phyloP scores from a whole-genome alignment of 2,888 invertebrate species.

The Ochropacha duplaris region DNA sequence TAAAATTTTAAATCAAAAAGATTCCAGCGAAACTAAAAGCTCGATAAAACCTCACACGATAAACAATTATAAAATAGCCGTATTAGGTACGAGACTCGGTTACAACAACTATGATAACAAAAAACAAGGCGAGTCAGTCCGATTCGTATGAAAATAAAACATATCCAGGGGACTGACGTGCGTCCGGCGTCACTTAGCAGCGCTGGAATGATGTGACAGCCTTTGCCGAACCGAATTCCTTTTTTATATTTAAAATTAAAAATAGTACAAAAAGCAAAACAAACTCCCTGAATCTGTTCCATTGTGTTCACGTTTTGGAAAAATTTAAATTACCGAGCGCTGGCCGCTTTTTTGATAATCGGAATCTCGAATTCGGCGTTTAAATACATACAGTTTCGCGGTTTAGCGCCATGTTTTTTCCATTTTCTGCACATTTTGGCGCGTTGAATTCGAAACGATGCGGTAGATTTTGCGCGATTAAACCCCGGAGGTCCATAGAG shows the following conservation, averaged over 20 bases:
- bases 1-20: slow-evolving; percentile 10
- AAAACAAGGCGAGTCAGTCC: slow-evolving; percentile 72
- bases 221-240: slow-evolving; percentile 78
- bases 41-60: slow-evolving; percentile 32
- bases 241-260: slow-evolving; percentile 76
- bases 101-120: slow-evolving; percentile 76
- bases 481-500: slow-evolving; percentile 71
- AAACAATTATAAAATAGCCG: slow-evolving; percentile 61
- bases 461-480: slow-evolving; percentile 77
- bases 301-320: slow-evolving; percentile 82
- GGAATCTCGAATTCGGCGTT: slow-evolving; percentile 79
- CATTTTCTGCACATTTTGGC: slow-evolving; percentile 79
- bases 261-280: slow-evolving; percentile 62
- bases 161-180: slow-evolving; percentile 76
- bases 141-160: slow-evolving; percentile 81
- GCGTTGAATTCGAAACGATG: slow-evolving; percentile 65
- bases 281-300: slow-evolving; percentile 74
- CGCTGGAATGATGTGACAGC: slow-evolving; percentile 82
- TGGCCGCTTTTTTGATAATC: slow-evolving; percentile 71
- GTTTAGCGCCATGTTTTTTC: slow-evolving; percentile 83
- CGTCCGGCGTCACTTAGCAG: slow-evolving; percentile 83
- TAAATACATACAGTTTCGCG: slow-evolving; percentile 81
- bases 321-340: slow-evolving; percentile 78
- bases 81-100: slow-evolving; percentile 63
- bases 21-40: slow-evolving; percentile 26